Percentiles rank a stretch among this genome's conserved stretches.
Evolutionary conservation across 2,888 invertebrate species (phyloP).

Genomic region (Scaeva pyrastri): DNA sequence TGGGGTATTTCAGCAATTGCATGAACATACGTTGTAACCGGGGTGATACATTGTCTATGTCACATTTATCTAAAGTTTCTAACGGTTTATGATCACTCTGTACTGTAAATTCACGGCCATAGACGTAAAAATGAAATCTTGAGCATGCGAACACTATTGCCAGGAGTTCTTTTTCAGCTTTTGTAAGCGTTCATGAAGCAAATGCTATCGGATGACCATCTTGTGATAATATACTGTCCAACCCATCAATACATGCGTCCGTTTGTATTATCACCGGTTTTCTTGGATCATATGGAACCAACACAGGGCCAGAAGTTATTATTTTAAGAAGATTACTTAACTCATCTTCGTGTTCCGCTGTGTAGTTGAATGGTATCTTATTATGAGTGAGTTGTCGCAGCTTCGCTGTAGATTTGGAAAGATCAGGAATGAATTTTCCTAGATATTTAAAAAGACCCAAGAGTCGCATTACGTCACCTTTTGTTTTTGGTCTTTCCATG

Average conservation of each 20-base stretch:
- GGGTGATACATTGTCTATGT: constrained; percentile 57
- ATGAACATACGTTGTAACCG: constrained; percentile 78
- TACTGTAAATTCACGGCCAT: too few relatives aligned
- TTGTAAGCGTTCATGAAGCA: constrained; percentile 78
- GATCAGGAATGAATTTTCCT: constrained; percentile 71
- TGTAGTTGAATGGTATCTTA: constrained; percentile 56
- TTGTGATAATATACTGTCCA: constrained; percentile 80
- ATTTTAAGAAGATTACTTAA: constrained; percentile 31
- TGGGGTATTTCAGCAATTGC: constrained; percentile 78
- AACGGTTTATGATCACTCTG: too few relatives aligned
- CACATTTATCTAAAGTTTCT: too few relatives aligned
- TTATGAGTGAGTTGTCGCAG: constrained; percentile 56
- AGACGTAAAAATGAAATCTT: constrained; percentile 46
- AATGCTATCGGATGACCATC: constrained; percentile 78
- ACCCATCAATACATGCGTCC: constrained; percentile 76
- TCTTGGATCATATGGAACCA: constrained; percentile 68
- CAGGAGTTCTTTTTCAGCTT: constrained; percentile 81
- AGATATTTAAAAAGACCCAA: constrained; percentile 72
- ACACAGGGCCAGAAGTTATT: constrained; percentile 48
- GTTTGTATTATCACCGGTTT: constrained; percentile 78
- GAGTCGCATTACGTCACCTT: constrained; percentile 47
- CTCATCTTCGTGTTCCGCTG: constrained; percentile 46
- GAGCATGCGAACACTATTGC: constrained; percentile 78
- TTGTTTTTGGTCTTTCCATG: constrained; percentile 44
- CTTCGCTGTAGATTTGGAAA: constrained; percentile 48